Base-by-base conservation (phyloP, 1,140 invertebrate genomes). In the Odontomachus brunneus region DNA sequence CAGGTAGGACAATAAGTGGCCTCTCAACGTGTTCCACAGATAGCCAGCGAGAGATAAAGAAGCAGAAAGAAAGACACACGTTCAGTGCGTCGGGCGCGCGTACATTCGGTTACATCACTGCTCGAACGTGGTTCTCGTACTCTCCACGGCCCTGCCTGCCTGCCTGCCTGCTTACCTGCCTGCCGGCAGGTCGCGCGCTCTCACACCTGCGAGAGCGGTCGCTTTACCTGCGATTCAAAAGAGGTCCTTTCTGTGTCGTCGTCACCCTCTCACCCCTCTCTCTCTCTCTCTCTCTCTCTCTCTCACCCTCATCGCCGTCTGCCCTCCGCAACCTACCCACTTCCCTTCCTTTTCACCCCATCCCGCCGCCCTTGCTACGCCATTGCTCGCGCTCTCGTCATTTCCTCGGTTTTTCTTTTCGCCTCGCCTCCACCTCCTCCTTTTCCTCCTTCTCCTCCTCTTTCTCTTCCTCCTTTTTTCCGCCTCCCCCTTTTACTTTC, bases 211-310 rank as follows among this genome's bases (percentile, higher is more conserved):
- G 49, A 86, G 49, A 86, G 69, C 84, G 57, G 53, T 60, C 57
- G 82, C 71, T 84, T 75, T 80, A 87, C 86, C 85, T 81, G 62
- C 86, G 59, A 87, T 84, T 87, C 85, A 87, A 88, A 87, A 87
- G 85, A 84, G 63, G 89, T 89, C 88, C 87, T 72, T 71, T 84
- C 73, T 72, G 33, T 78, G 67, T 53, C 53, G 57, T 66, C 49
- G 57, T 72, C 53, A 24, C 59, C 15, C 72, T 75, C 63, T 26
- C 57, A 2, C 29, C 2, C 5, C 29, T 33, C 29, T 5, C 5
- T 33, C 59, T 14, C 72, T 74, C 62, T 22, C 57, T 49, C 11
- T 26, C 82, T 57, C 83, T 38, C 48, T 12, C 60, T 73, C 55
- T 71, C 49, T 5, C 29, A 5, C 11, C 15, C 26, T 63, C 74